phyloP scores from a whole-genome alignment of 2,113 vertebrate species.

The Athene noctua region DNA sequence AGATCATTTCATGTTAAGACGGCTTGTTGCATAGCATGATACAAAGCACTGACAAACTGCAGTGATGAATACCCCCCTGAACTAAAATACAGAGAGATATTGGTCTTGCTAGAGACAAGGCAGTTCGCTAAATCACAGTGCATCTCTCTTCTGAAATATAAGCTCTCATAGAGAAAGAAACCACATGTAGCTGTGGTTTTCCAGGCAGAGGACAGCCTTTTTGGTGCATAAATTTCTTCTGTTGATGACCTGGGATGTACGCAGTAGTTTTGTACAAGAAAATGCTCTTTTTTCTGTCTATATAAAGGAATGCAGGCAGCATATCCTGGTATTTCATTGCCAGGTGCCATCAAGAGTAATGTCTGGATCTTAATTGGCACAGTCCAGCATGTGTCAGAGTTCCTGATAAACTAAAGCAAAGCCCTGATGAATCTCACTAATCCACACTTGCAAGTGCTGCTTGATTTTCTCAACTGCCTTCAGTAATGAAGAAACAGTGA shows the following conservation, averaged over 20 bases:
- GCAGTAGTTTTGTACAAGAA: not conserved
- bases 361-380: not conserved
- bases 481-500: not conserved
- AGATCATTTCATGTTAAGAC: not conserved
- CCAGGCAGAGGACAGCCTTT: not conserved
- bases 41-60: not conserved
- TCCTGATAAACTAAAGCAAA: not conserved
- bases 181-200: not conserved
- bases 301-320: not conserved
- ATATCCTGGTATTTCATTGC: not conserved
- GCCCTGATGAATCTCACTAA: not conserved
- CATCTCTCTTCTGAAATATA: not conserved
- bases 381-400: not conserved
- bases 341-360: not conserved
- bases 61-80: not conserved
- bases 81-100: not conserved
- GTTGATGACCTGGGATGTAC: not conserved
- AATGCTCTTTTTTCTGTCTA: not conserved
- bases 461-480: not conserved
- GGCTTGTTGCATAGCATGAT: not conserved
- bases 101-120: not conserved
- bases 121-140: conserved; percentile 17
- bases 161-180: not conserved
- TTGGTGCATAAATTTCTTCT: not conserved
- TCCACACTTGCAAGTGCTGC: not conserved